Evolutionary conservation across 2,797 vertebrate species (phyloP), one percentile per base, ranked within the genome.

Genomic region (Benthosema pterotum): DNA sequence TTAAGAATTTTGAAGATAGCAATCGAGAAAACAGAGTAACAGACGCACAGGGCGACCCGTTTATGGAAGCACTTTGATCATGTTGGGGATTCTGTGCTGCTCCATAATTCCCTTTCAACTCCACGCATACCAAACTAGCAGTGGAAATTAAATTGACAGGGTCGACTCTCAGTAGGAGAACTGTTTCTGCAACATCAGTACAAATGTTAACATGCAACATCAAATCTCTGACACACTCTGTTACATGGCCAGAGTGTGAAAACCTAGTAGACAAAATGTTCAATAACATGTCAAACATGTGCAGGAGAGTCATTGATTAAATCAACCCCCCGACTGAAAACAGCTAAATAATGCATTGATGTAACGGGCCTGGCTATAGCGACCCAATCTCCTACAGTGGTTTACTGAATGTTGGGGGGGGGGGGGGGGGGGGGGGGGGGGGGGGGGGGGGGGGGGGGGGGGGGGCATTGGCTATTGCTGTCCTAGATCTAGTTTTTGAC

Each of bases 101-200:
- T 69, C 63, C 71, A 69, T 32, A 57, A 85, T 79, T 86, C 76
- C 67, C 70, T 84, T 87, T 87, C 54, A 85, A 80, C 73, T 62
- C 22, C 8, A 71, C 57, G 55, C 66, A 43, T 12, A 13, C 77
- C 47, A 69, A 65, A 42, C 64, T 63, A 52, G 42, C 22, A 22
- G 22, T 66, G 60, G 67, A 46, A 19, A 46, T 3, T 46, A 57
- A 48, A 69, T 22, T 28, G 42, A 77, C 67, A 67, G 73, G 55
- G 71, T 5, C 42, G n/a, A n/a, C 64, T 50, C 60, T 49, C n/a
- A 67, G 69, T 82, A 60, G 70, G 72, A 75, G 57, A 63, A 65
- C 63, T 57, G 68, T 64, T 69, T 60, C 65, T 54, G 59, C 71
- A 62, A 57, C 70, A 73, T 1, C 12, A 73, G 42, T 72, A 70